Percentiles rank a stretch among this genome's conserved stretches.
phyloP scores from a whole-genome alignment of 2,888 invertebrate species.

The Phalangium opilio region DNA sequence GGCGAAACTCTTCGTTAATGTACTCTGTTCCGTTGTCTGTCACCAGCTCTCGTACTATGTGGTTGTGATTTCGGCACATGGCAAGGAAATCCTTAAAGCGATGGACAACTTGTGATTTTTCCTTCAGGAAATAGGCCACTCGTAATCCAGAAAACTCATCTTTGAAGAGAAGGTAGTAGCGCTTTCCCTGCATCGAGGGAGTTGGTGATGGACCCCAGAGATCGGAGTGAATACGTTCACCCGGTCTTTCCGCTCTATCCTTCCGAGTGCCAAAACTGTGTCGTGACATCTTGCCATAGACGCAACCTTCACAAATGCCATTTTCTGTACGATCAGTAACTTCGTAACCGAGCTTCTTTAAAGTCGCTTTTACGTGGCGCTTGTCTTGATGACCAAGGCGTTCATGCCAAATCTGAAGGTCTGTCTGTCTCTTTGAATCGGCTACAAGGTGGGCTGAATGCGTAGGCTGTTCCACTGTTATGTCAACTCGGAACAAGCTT shows the following conservation, averaged over 20 bases:
- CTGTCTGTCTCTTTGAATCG: no score
- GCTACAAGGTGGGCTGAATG: no score
- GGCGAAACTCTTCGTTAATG: conserved; percentile 7
- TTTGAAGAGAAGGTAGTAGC: conserved; percentile 14
- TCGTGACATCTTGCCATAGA: conserved; percentile 5
- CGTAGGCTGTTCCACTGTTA: no score
- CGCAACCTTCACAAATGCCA: conserved; percentile 3
- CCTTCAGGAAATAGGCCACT: conserved; percentile 5
- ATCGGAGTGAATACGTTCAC: no score
- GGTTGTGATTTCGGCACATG: background rate
- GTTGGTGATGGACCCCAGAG: conserved; percentile 11
- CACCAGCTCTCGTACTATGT: conserved; percentile 6
- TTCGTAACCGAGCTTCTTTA: no score
- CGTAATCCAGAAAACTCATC: conserved; percentile 10
- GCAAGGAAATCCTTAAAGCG: conserved; percentile 3
- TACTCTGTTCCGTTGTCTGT: conserved; percentile 15
- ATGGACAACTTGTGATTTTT: conserved; percentile 3
- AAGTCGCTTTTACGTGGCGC: no score
- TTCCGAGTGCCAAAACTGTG: conserved; percentile 5
- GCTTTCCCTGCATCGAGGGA: conserved; percentile 3
- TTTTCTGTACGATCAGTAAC: conserved; percentile 1
- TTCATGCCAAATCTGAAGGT: conserved; percentile 5
- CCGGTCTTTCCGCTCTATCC: no score
- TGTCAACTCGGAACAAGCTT: no score
- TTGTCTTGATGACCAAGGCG: conserved; percentile 3